phyloP scores from a whole-genome alignment of 2,113 vertebrate species.

The Himantopus leucocephalus region DNA sequence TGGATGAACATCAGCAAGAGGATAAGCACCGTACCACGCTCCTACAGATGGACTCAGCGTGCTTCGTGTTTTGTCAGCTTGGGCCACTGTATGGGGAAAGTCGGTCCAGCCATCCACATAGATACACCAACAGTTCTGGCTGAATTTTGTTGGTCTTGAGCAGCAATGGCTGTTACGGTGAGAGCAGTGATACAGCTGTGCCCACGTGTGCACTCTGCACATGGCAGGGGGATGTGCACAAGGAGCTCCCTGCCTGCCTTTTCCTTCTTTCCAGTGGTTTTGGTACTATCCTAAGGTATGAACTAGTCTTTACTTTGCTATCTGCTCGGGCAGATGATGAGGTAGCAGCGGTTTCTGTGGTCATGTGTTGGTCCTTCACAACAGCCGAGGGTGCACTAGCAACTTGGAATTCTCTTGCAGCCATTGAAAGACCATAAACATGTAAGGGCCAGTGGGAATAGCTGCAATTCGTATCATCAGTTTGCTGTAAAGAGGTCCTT shows the following conservation, averaged over 20 bases:
- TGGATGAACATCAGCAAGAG: no score
- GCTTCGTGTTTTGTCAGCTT: neutral
- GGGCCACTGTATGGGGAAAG: fast-evolving
- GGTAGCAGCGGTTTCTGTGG: neutral
- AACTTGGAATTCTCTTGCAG: neutral
- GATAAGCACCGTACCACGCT: neutral
- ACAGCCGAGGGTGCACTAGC: neutral
- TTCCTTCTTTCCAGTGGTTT: neutral
- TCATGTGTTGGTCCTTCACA: neutral
- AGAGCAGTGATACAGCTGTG: neutral
- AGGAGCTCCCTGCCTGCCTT: neutral
- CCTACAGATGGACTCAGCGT: no score
- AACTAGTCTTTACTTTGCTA: neutral
- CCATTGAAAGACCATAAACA: neutral
- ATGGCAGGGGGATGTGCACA: neutral
- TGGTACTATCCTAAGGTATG: neutral
- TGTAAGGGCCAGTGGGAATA: fast-evolving
- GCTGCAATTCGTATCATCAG: fast-evolving
- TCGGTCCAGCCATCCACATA: neutral
- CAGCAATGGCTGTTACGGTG: fast-evolving
- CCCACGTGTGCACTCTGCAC: fast-evolving
- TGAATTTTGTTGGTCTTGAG: neutral
- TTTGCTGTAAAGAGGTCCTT: neutral
- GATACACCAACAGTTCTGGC: fast-evolving
- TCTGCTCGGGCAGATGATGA: neutral